Conservation (phyloP, 2,888 invertebrate genomes). For the Piscicola geometra region DNA sequence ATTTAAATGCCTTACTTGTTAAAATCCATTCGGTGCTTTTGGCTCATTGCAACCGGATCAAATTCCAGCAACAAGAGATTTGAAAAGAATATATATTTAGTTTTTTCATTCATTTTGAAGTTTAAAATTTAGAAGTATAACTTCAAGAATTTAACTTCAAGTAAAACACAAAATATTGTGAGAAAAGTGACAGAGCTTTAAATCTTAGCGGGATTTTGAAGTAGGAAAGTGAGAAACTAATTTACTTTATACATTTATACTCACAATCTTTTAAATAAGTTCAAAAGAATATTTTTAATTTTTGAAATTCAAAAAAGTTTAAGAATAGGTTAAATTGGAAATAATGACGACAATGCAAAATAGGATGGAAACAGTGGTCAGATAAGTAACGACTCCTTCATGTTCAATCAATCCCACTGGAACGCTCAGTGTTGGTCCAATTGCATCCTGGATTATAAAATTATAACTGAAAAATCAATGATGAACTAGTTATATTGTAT, state of each 20-base stretch:
- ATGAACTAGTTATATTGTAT: not conserved
- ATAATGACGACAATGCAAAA: not conserved
- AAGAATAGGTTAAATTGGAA: no score
- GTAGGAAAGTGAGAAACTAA: no score
- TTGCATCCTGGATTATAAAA: not conserved
- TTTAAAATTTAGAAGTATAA: no score
- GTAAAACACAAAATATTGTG: no score
- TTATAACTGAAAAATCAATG: not conserved
- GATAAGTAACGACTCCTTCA: not conserved
- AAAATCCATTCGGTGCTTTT: conserved; percentile 50
- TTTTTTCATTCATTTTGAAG: conserved; percentile 10
- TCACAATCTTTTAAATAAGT: no score
- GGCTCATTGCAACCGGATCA: conserved; percentile 49
- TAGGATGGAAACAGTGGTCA: not conserved
- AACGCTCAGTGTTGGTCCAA: not conserved
- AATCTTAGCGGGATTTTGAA: no score
- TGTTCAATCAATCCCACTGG: not conserved
- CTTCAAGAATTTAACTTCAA: no score
- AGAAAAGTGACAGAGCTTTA: no score
- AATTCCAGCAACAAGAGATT: conserved; percentile 52
- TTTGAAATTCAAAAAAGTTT: no score
- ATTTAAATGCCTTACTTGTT: conserved; percentile 46
- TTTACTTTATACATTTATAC: no score
- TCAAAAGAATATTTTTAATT: no score
- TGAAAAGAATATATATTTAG: conserved; percentile 49